Conservation (phyloP, 2,113 vertebrate genomes). For the Tiliqua scincoides region DNA sequence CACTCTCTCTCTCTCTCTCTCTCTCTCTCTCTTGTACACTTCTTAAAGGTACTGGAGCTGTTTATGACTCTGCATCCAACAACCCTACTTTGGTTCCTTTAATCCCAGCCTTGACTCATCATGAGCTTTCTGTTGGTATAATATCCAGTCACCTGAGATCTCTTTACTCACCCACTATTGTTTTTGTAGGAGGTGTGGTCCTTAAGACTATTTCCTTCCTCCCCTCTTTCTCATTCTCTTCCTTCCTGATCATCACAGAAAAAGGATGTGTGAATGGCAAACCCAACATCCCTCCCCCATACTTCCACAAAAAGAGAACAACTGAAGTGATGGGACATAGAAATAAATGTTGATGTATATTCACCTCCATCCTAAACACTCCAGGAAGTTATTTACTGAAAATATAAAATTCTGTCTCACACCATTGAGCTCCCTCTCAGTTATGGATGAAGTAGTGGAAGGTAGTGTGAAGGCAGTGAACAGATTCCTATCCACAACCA, state of each 20-base stretch:
- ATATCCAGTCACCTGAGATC: too few species aligned
- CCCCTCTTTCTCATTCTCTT: too few species aligned
- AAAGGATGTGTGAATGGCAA: too few species aligned
- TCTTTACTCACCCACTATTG: not conserved
- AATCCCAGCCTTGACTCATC: slow-evolving; percentile 12
- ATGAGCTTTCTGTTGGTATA: too few species aligned
- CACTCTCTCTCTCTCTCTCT: too few species aligned
- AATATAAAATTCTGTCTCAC: not conserved
- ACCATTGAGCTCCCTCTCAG: not conserved
- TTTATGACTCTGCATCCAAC: not conserved
- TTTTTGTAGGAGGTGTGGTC: too few species aligned
- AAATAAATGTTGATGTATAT: not conserved
- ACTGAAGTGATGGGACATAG: not conserved
- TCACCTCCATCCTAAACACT: not conserved
- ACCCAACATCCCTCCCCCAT: too few species aligned
- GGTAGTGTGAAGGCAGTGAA: too few species aligned
- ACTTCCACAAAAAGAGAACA: too few species aligned
- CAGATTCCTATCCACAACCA: not conserved
- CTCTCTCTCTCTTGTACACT: too few species aligned
- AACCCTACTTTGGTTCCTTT: fast-evolving
- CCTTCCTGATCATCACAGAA: too few species aligned
- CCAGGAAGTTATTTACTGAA: not conserved
- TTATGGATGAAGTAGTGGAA: not conserved
- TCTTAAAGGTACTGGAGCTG: not conserved
- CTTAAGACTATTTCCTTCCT: too few species aligned